These are phyloP conservation scores for Epinephelus awoara DNA, from an alignment of 2,797 vertebrate genomes.

Conservation along the genomic window DNA sequence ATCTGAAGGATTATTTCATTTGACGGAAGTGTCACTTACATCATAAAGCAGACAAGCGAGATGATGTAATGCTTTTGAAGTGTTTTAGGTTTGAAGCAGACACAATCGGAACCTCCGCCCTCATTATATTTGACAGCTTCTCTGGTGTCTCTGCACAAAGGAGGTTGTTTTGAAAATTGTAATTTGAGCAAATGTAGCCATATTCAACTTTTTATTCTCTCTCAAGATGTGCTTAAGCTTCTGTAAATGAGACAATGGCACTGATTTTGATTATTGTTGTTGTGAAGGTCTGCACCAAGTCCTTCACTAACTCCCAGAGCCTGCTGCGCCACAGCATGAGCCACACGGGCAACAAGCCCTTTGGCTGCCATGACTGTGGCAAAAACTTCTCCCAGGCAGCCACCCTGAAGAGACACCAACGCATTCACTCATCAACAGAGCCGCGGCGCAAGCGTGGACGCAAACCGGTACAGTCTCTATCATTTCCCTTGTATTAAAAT, in stretches of 20 bases:
- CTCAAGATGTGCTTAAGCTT: background rate
- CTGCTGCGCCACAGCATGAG: constrained; percentile 92
- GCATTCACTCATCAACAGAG: constrained; percentile 80
- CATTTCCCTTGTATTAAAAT: background rate
- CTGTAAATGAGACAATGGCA: constrained; percentile 7
- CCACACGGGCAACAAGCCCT: constrained; percentile 90
- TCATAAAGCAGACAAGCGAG: constrained; percentile 38
- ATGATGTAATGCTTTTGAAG: constrained; percentile 70
- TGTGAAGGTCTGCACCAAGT: constrained; percentile 88
- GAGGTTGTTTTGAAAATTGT: constrained; percentile 16
- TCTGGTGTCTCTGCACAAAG: constrained; percentile 28
- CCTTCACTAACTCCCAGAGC: constrained; percentile 92
- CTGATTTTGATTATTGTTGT: constrained; percentile 47
- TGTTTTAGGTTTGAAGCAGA: constrained; percentile 28
- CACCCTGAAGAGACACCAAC: constrained; percentile 91
- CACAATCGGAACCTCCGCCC: constrained; percentile 19
- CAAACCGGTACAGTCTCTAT: constrained; percentile 70
- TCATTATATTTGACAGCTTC: constrained; percentile 68
- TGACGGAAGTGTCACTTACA: constrained; percentile 55
- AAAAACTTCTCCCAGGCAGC: constrained; percentile 88
- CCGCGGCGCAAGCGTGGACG: constrained; percentile 80
- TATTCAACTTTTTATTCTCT: constrained; percentile 6
- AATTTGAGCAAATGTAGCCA: constrained; percentile 18
- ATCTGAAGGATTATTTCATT: constrained; percentile 42
- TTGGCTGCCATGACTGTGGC: constrained; percentile 88